phyloP scores from a whole-genome alignment of 2,113 vertebrate genomes.

The Copsychus sechellarum region DNA sequence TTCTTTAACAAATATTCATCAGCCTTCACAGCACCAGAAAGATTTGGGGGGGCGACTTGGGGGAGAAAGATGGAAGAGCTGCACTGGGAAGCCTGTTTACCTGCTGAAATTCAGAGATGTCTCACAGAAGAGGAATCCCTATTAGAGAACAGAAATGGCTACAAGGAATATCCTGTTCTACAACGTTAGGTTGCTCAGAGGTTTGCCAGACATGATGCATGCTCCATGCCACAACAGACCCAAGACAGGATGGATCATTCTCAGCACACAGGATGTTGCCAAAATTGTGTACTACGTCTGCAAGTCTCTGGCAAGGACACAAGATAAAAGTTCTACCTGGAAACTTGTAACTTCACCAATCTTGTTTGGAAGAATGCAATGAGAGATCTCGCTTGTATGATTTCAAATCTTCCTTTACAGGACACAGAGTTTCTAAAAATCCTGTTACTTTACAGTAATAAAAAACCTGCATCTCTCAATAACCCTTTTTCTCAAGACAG shows the following conservation, averaged over 20 bases:
- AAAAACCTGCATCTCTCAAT: neutral
- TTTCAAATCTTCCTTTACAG: neutral
- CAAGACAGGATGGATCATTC: neutral
- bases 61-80: neutral
- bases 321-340: neutral
- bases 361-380: neutral
- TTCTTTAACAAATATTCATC: neutral
- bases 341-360: neutral
- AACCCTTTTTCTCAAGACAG: neutral
- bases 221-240: neutral
- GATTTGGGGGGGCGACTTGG: rapidly evolving
- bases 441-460: neutral
- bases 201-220: neutral
- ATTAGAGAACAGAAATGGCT: neutral
- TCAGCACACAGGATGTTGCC: rapidly evolving
- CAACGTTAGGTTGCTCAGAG: neutral
- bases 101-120: neutral
- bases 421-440: neutral
- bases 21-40: neutral
- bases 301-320: neutral
- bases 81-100: neutral
- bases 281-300: rapidly evolving
- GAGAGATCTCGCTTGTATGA: neutral
- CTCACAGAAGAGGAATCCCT: neutral
- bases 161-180: neutral